Evolutionary conservation across 2,888 invertebrate species (phyloP), one percentile per base, ranked within the genome.

Genomic region (Drosophila kambysellisi): DNA sequence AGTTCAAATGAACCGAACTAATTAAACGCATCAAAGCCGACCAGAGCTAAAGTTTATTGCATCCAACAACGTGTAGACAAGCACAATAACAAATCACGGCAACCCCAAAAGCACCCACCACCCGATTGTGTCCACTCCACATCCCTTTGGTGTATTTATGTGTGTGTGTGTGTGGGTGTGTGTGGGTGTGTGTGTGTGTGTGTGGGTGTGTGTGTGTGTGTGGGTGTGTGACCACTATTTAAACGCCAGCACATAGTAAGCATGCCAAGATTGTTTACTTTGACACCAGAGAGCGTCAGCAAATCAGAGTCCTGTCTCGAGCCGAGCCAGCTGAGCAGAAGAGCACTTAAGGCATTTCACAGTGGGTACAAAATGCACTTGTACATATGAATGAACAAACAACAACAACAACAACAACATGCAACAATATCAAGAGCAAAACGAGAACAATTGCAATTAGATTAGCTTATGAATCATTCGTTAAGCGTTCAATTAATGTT

Each of bases 1-100:
- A 92, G 94, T 91, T 67, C 70, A 62, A 70, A 56, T 67, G 54
- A 66, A 67, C 33, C 78, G 60, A 68, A 77, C 78, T 79, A 79
- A 79, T 79, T 79, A 81, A 79, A 79, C 81, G 78, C 78, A 81
- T 81, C 78, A 81, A 76, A 76, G 81, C 77, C 73, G 64, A 62
- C 58, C 61, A n/a, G 52, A 59, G 76, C 57, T 29, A 68, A 46
- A 82, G 76, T 76, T 82, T 82, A 76, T 79, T 82, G 85, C 82
- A 79, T 76, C 69, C 79, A 58, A 67, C 54, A 76, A 84, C 66
- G 82, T 82, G 84, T 68, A 52, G 66, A 66, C 62, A 76, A 62
- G 71, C 82, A 57, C 80, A 62, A 76, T 60, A 75, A 67, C 85
- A 73, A 68, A 82, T 57, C 66, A 59, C 65, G 50, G 39, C 63